Conservation (phyloP, 2,888 invertebrate species). For the Argynnis bischoffii region DNA sequence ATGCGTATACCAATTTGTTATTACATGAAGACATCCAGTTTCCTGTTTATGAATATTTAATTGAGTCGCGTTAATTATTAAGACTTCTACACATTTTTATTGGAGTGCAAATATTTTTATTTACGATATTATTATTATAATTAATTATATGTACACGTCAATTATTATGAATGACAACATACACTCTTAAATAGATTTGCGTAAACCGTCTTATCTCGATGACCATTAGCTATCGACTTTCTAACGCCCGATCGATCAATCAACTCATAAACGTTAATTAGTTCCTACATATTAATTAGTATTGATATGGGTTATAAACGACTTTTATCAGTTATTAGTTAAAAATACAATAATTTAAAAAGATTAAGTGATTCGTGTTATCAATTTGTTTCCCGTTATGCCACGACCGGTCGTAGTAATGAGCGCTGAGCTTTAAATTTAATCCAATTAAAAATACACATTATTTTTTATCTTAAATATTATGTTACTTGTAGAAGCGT, state of each 20-base stretch:
- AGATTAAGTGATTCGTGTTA: slow-evolving; percentile 28
- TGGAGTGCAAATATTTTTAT: background rate
- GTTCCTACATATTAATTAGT: slow-evolving; percentile 57
- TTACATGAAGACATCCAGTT: slow-evolving; percentile 14
- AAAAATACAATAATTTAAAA: slow-evolving; percentile 33
- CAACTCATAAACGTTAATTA: slow-evolving; percentile 61
- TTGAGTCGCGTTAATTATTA: slow-evolving; percentile 1
- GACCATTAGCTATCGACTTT: slow-evolving; percentile 29
- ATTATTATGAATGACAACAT: slow-evolving; percentile 29
- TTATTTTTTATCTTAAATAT: slow-evolving; percentile 28
- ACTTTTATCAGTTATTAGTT: slow-evolving; percentile 36
- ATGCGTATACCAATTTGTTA: slow-evolving; percentile 21
- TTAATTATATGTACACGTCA: slow-evolving; percentile 17
- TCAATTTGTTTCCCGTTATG: slow-evolving; percentile 33
- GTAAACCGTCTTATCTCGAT: slow-evolving; percentile 26
- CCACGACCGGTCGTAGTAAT: slow-evolving; percentile 11
- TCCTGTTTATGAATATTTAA: slow-evolving; percentile 16
- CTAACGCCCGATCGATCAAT: slow-evolving; percentile 50
- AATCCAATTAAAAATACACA: slow-evolving; percentile 25
- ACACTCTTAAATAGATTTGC: slow-evolving; percentile 25
- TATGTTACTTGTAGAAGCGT: slow-evolving; percentile 19
- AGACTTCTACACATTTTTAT: slow-evolving; percentile 5
- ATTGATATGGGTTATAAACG: slow-evolving; percentile 34
- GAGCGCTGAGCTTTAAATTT: slow-evolving; percentile 23
- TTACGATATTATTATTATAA: slow-evolving; percentile 7